A percentile compares a stretch with the other conserved stretches of the same genome.
Conservation (phyloP, 2,888 invertebrate genomes). For the Drosophila imparisetae region DNA sequence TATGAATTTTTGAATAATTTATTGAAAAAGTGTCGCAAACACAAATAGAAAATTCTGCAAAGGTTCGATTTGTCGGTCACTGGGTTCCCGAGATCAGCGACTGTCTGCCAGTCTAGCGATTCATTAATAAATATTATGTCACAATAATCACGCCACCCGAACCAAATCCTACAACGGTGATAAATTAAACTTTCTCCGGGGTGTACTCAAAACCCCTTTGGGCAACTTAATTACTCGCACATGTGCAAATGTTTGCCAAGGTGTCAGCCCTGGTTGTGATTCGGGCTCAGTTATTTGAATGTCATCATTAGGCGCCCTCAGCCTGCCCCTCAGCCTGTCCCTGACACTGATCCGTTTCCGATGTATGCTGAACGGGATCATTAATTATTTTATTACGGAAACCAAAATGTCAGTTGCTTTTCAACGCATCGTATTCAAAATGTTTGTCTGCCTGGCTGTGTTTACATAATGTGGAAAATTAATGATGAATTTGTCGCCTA, state of each 20-base stretch:
- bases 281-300: conserved; percentile 63
- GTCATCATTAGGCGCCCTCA: conserved; percentile 72
- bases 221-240: conserved; percentile 50
- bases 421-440: conserved; percentile 64
- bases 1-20: conserved; percentile 81
- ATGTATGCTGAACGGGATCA: conserved; percentile 55
- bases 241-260: conserved; percentile 36
- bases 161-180: conserved; percentile 39
- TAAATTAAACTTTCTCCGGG: conserved; percentile 61
- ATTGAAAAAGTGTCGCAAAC: conserved; percentile 67
- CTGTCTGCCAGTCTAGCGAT: neutral
- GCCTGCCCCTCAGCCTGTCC: neutral
- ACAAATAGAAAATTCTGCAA: conserved; percentile 43
- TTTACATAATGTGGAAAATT: conserved; percentile 79
- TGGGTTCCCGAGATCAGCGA: conserved; percentile 46
- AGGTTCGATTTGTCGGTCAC: conserved; percentile 76
- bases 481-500: conserved; percentile 68
- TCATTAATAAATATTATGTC: conserved; percentile 82
- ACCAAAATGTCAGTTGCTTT: conserved; percentile 80
- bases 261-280: conserved; percentile 14
- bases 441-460: conserved; percentile 62
- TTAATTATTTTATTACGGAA: conserved; percentile 82
- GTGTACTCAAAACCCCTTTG: conserved; percentile 59
- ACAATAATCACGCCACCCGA: conserved; percentile 75
- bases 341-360: conserved; percentile 69